Conservation (phyloP, 2,113 vertebrate species). For the Onychostoma macrolepis region DNA sequence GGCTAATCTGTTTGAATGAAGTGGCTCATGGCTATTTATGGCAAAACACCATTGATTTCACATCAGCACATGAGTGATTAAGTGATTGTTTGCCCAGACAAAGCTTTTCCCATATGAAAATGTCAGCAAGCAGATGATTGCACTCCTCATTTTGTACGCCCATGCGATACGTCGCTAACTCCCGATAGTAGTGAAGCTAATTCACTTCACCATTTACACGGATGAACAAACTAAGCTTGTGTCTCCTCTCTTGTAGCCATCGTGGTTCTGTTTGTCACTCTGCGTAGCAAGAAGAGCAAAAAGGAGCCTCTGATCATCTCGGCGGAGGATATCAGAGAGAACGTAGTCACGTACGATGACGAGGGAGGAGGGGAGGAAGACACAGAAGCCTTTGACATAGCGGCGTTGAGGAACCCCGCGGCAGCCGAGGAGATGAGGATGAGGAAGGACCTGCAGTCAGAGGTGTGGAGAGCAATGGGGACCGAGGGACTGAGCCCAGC, state of each 20-base stretch:
- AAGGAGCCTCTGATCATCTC: constrained; percentile 96
- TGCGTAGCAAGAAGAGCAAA: constrained; percentile 86
- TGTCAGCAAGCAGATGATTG: constrained; percentile 44
- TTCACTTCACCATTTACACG: not conserved
- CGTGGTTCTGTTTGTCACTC: constrained; percentile 92
- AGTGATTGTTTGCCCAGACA: constrained; percentile 2
- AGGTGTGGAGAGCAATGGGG: constrained; percentile 63
- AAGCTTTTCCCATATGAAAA: constrained; percentile 24
- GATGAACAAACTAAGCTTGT: not conserved
- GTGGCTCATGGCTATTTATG: not conserved
- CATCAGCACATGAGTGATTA: constrained; percentile 32
- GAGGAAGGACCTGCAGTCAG: constrained; percentile 76
- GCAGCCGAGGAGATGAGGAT: constrained; percentile 84
- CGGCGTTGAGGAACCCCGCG: constrained; percentile 88
- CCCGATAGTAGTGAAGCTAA: constrained; percentile 5
- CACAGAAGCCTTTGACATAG: constrained; percentile 92
- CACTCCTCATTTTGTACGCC: not conserved
- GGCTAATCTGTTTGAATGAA: not conserved
- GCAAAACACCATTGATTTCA: constrained; percentile 28
- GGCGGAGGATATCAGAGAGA: constrained; percentile 94
- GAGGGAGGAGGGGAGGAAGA: constrained; percentile 89
- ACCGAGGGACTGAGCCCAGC: constrained; percentile 68
- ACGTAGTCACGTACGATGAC: constrained; percentile 92
- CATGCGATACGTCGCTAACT: not conserved
- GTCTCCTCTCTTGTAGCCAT: constrained; percentile 80